Evolutionary conservation across 1,140 invertebrate species (phyloP), one percentile per base, ranked within the genome.

Genomic region (Anoplolepis gracilipes): DNA sequence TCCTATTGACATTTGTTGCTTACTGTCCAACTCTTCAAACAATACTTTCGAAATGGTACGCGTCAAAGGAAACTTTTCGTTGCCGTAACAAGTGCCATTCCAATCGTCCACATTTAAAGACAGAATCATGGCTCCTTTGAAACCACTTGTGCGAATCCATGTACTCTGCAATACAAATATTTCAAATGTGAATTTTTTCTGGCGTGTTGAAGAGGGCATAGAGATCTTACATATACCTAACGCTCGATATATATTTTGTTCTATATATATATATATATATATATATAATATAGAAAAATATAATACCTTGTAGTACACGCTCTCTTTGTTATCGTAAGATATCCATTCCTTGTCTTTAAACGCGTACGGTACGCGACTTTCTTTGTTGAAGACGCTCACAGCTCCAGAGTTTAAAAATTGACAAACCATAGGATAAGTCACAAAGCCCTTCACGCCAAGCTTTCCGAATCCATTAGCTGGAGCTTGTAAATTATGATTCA

Each of bases 261-360:
- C 53, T 19, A n/a, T n/a, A n/a, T n/a, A n/a, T n/a, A n/a, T n/a
- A n/a, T n/a, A n/a, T n/a, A n/a, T n/a, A n/a, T n/a, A n/a, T n/a
- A n/a, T n/a, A n/a, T n/a, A n/a, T n/a, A 67, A 7, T 30, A 85
- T 28, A 8, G 8, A 33, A 30, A 65, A 61, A 73, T 6, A 76
- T 19, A 1, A 91, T 94, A 97, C 96, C 94, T 99, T 99, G 90
- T 96, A 96, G 73, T 92, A 95, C 0, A 98, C 94, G 94, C 98
- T 99, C 49, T 95, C 92, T 5, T 95, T 93, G 92, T 98, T 96
- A 86, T 99, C 98, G 93, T 97, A 99, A 0, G 98, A 98, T 64
- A 99, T 96, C 98, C 98, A 99, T 92, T 99, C 97, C 6, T 95
- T 94, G 49, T 95, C 95, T 65, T 96, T 96, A 77, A 96, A 97